Evolutionary conservation across 37 sponge, comb jelly and placozoan species (phyloP).

Genomic region (Agelas oroides): DNA sequence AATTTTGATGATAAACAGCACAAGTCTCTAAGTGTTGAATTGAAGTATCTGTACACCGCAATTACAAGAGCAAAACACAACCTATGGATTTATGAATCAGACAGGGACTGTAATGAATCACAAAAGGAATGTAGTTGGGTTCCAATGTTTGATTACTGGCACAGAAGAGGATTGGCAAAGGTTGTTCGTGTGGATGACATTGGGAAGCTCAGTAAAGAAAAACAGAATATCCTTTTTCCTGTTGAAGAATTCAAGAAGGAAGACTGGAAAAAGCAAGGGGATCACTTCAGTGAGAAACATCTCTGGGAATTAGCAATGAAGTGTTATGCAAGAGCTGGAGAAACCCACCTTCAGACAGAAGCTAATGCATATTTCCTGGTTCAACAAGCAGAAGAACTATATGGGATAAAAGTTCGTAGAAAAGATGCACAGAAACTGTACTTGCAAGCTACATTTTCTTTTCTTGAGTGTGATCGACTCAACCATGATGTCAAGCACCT

Average conservation of each 20-base stretch:
- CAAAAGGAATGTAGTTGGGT: constrained; percentile 17
- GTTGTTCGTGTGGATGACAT: constrained; percentile 19
- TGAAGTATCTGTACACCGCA: constrained; percentile 82
- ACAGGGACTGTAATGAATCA: not conserved
- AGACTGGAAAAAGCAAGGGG: constrained; percentile 78
- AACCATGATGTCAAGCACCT: not conserved
- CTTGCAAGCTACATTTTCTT: constrained; percentile 23
- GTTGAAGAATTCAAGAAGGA: constrained; percentile 33
- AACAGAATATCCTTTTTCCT: constrained; percentile 1
- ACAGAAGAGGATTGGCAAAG: not conserved
- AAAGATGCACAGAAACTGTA: not conserved
- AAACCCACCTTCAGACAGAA: constrained; percentile 17
- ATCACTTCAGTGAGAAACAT: constrained; percentile 48
- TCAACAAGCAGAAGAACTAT: not conserved
- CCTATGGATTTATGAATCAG: constrained; percentile 77
- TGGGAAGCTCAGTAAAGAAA: not conserved
- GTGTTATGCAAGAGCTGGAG: constrained; percentile 65
- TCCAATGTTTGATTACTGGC: constrained; percentile 24
- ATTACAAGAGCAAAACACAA: constrained; percentile 71
- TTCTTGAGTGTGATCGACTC: constrained; percentile 27
- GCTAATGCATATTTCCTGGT: constrained; percentile 26
- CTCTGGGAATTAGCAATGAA: constrained; percentile 59
- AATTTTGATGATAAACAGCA: constrained; percentile 48
- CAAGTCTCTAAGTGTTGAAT: constrained; percentile 62
- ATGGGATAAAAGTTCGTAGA: not conserved